phyloP scores from a whole-genome alignment of 2,797 vertebrate genomes.

The Haliaeetus vocifer region DNA sequence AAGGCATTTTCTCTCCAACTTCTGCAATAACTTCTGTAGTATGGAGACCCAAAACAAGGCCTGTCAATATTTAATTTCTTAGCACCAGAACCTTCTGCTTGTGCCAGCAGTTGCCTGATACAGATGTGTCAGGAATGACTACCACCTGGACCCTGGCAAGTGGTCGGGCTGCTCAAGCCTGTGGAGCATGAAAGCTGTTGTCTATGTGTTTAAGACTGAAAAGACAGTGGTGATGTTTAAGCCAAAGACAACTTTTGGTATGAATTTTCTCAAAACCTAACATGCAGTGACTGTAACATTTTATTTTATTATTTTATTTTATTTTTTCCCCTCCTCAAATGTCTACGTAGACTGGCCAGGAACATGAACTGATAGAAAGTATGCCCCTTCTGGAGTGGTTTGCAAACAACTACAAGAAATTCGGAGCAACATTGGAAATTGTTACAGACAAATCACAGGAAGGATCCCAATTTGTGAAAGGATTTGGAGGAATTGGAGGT shows the following conservation, averaged over 20 bases:
- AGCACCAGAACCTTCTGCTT: neutral
- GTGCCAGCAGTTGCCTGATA: neutral
- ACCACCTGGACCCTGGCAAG: neutral
- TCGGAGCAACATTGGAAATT: slow-evolving; percentile 98
- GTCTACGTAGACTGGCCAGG: slow-evolving; percentile 88
- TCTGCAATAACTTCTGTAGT: neutral
- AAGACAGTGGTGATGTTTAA: neutral
- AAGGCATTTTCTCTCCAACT: neutral
- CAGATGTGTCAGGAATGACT: neutral
- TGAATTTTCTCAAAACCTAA: neutral
- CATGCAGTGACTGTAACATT: neutral
- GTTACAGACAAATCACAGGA: slow-evolving; percentile 99
- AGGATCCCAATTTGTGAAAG: slow-evolving; percentile 99
- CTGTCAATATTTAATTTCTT: neutral
- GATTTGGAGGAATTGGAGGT: slow-evolving; percentile 99
- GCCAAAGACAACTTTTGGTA: neutral
- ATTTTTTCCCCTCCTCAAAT: neutral
- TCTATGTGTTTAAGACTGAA: neutral
- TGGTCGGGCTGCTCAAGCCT: neutral
- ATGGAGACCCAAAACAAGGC: neutral
- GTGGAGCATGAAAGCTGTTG: neutral
- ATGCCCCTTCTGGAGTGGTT: slow-evolving; percentile 99
- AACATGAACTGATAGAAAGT: slow-evolving; percentile 97
- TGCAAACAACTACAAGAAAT: slow-evolving; percentile 99
- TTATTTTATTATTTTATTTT: neutral